Conservation (phyloP, 2,797 vertebrate genomes). For the Typhlichthys eigenmanni region DNA sequence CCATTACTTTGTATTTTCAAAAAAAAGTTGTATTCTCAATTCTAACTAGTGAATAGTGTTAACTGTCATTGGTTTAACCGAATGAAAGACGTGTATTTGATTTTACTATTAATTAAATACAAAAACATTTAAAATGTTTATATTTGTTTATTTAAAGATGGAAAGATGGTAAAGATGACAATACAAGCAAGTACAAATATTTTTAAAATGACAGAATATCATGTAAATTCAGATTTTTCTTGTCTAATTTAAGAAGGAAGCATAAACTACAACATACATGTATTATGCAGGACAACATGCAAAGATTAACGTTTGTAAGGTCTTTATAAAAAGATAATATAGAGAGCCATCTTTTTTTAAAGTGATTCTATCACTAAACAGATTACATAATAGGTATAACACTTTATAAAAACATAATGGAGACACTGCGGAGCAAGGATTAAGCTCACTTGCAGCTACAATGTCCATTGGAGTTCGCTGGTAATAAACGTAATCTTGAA, state of each 20-base stretch:
- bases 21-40: too few species aligned
- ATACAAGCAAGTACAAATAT: slow-evolving; percentile 71
- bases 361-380: slow-evolving; percentile 59
- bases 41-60: neutral
- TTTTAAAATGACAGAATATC: slow-evolving; percentile 68
- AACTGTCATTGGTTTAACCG: neutral
- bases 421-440: slow-evolving; percentile 39
- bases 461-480: slow-evolving; percentile 39
- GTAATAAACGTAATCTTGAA: slow-evolving; percentile 17
- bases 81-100: neutral
- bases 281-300: slow-evolving; percentile 78
- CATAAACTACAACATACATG: slow-evolving; percentile 71
- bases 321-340: slow-evolving; percentile 66
- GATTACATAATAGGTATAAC: slow-evolving; percentile 67
- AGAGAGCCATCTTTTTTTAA: slow-evolving; percentile 60
- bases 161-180: slow-evolving; percentile 22
- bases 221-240: slow-evolving; percentile 66
- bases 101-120: neutral
- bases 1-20: too few species aligned
- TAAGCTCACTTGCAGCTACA: slow-evolving; percentile 17
- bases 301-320: slow-evolving; percentile 72
- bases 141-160: slow-evolving; percentile 77
- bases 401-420: slow-evolving; percentile 57
- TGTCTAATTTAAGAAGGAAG: slow-evolving; percentile 62
- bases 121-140: slow-evolving; percentile 12